These are phyloP conservation scores for Odontomachus brunneus DNA, from an alignment of 1,140 invertebrate species.

Conservation along the genomic window DNA sequence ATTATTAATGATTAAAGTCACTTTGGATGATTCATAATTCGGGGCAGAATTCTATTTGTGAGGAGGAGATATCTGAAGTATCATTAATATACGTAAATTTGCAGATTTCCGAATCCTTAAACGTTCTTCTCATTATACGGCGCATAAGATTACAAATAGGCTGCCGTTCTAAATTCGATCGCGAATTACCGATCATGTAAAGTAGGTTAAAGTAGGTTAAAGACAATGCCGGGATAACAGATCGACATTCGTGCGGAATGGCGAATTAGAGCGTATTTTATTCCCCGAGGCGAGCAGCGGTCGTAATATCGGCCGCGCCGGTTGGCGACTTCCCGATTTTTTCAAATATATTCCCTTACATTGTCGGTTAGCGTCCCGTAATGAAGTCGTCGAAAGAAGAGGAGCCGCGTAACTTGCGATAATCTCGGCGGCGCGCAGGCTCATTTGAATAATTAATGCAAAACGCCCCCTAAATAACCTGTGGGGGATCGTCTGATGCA, in stretches of 20 bases:
- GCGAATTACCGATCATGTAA: too few species aligned
- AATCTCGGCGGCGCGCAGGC: conserved; percentile 77
- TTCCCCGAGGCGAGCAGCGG: not conserved
- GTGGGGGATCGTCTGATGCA: conserved; percentile 78
- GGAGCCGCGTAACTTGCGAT: conserved; percentile 81
- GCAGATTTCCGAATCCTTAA: too few species aligned
- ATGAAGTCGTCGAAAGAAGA: conserved; percentile 78
- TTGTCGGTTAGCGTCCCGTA: conserved; percentile 71
- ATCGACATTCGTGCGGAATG: not conserved
- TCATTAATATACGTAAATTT: too few species aligned
- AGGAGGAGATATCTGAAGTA: too few species aligned
- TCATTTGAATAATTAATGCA: conserved; percentile 85
- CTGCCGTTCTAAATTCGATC: too few species aligned
- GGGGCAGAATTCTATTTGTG: too few species aligned
- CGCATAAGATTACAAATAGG: too few species aligned
- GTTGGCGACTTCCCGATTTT: conserved; percentile 34
- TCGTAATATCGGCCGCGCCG: conserved; percentile 2
- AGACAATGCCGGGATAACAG: not conserved
- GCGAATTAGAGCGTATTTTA: conserved; percentile 25
- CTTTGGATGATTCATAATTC: too few species aligned
- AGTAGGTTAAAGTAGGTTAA: not conserved
- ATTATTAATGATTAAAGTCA: too few species aligned
- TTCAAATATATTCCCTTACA: conserved; percentile 56
- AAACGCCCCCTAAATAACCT: conserved; percentile 84
- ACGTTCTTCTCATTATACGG: too few species aligned